Percentiles rank a stretch among this genome's conserved stretches.
Evolutionary conservation across 2,113 vertebrate genomes (phyloP).

Genomic region (Ariopsis seemanni): DNA sequence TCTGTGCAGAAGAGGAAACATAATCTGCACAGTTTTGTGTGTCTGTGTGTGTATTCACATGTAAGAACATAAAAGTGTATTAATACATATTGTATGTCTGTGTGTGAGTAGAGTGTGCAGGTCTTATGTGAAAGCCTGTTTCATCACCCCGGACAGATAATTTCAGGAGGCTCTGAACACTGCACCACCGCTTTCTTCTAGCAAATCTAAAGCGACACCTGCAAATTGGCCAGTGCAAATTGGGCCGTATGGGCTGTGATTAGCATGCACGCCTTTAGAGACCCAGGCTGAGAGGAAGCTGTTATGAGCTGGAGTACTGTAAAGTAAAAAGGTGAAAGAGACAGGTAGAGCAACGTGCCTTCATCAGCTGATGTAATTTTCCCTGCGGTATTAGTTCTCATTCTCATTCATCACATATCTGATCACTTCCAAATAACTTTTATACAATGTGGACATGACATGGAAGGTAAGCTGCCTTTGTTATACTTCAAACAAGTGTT

Average conservation of each 20-base stretch:
- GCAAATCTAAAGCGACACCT: slow-evolving; percentile 72
- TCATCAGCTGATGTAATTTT: neutral
- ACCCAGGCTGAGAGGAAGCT: slow-evolving; percentile 23
- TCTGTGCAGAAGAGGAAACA: slow-evolving; percentile 38
- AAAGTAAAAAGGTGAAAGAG: slow-evolving; percentile 40
- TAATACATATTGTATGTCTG: neutral
- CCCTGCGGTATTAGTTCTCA: neutral
- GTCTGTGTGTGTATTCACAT: neutral
- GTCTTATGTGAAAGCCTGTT: slow-evolving; percentile 50
- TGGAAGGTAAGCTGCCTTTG: neutral
- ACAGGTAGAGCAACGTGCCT: neutral
- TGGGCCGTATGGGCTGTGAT: slow-evolving; percentile 65
- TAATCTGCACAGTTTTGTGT: slow-evolving; percentile 35
- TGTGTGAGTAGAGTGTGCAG: neutral
- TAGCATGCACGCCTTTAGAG: slow-evolving; percentile 61
- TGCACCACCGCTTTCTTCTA: slow-evolving; percentile 50
- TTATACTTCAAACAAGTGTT: neutral
- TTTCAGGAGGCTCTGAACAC: slow-evolving; percentile 50
- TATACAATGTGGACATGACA: slow-evolving; percentile 2
- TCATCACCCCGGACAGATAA: slow-evolving; percentile 8
- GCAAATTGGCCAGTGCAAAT: slow-evolving; percentile 70
- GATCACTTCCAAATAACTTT: slow-evolving; percentile 17
- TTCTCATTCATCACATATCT: slow-evolving; percentile 1
- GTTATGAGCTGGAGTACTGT: slow-evolving; percentile 12
- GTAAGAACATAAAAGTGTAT: neutral